Evolutionary conservation across 2,888 invertebrate species (phyloP), one percentile per base, ranked within the genome.

Genomic region (Leptarthrus brevirostris): DNA sequence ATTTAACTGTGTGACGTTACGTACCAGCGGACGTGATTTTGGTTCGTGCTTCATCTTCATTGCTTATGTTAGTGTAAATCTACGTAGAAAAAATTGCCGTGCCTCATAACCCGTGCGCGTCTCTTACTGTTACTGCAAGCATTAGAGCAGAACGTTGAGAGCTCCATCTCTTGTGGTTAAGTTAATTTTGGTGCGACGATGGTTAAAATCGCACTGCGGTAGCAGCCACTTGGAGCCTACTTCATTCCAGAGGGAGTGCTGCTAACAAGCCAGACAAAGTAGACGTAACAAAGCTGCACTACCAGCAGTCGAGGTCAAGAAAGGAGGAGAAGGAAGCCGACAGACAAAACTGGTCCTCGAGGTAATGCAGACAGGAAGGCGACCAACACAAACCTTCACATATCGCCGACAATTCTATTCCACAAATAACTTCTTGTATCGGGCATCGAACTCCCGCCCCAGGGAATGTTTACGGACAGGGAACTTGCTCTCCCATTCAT

Each of bases 61-160:
- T 61, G 18, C 44, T 61, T 30, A 26, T 56, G 26, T 56, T 56
- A 24, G 30, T 56, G 56, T 26, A 56, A 56, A 56, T 26, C 10
- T 10, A 30, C 30, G 16, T 56, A 34, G 34, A 56, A 56, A 30
- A 8, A 34, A 44, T 44, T 4, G 10, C 40, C 40, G 40, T 22
- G 74, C 20, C 22, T 14, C 49, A 40, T 52, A 70, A 16, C 69
- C 56, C 56, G 74, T 56, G 56, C 44, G 36, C 56, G 56, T 47
- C 64, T 54, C 22, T 56, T 64, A 72, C 72, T 71, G 71, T 72
- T 74, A 74, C 74, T 10, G 69, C 22, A 64, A 64, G 74, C 74
- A 74, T 64, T 44, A 61, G 72, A 74, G 74, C 74, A 64, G 70
- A 74, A 74, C 74, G 36, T 47, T 34, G 20, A 8, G 36, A 61